Base-by-base conservation (phyloP, 2,888 invertebrate species). In the Scaptomyza reducta region DNA sequence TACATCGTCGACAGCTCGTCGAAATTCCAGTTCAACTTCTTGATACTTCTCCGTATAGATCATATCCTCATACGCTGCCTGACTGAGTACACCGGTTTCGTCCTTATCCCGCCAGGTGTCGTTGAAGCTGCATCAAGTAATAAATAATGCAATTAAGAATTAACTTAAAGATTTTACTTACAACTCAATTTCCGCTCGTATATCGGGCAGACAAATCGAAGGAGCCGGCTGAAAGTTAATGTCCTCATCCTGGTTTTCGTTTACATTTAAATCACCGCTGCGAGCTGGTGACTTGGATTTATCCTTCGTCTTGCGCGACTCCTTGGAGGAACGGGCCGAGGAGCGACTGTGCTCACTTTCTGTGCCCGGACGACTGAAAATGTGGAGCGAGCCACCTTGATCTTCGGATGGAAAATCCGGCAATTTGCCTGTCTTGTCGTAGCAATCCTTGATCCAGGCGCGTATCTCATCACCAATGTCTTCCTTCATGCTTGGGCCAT, bases 371-470 rank as follows among this genome's bases (percentile, higher is more conserved):
- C 96, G 92, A 79, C 96, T 96, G 74, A 97, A 95, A 91, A 98
- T 95, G 68, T 96, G 93, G 77, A 96, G 93, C 0, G 98, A 98
- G 0, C 98, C 97, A 7, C 98, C 98, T 79, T 96, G 95, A 87
- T 98, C 98, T 72, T 96, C 97, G 3, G 97, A 95, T 0, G 98
- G 98, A 83, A 97, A 95, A 77, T 98, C 98, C 0, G 99, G 98
- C 86, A 98, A 95, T 88, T 95, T 96, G 27, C 96, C 96, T 6
- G 96, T 96, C 82, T 95, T 95, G 40, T 95, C 94, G 90, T 95
- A 96, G 89, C 95, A 96, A 77, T 96, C 96, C 74, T 95, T 94
- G 69, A 98, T 95, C 97, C 98, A 98, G 65, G 94, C 94, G 67
- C 98, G 93, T 25, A 98, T 94, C 92, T 98, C 97, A 87, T 96